phyloP scores from a whole-genome alignment of 2,797 vertebrate species.

The Cirrhinus molitorella region DNA sequence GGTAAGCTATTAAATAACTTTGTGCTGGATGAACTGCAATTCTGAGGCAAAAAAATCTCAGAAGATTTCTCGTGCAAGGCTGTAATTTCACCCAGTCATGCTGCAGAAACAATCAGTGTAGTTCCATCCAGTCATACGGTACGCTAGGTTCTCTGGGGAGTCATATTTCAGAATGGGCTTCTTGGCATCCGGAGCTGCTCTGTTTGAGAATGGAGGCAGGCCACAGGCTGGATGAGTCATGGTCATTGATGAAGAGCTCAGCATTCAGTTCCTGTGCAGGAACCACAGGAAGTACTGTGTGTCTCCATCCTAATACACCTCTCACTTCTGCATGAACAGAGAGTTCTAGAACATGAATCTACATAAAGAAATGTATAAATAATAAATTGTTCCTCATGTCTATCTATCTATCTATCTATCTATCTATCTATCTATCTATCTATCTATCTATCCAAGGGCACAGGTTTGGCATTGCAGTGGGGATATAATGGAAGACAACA shows the following conservation, averaged over 20 bases:
- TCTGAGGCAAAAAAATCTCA: not conserved
- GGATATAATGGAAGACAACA: no score
- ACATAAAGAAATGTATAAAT: not conserved
- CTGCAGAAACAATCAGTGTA: constrained; percentile 31
- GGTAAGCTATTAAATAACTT: not conserved
- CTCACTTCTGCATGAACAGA: constrained; percentile 52
- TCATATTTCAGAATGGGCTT: constrained; percentile 49
- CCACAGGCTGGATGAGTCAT: constrained; percentile 77
- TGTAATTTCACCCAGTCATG: constrained; percentile 8
- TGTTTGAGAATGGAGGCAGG: constrained; percentile 69
- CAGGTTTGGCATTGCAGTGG: no score
- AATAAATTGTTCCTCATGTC: not conserved
- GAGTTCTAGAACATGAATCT: not conserved
- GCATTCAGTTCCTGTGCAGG: constrained; percentile 75
- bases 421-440: no score
- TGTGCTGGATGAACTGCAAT: not conserved
- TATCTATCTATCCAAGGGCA: no score
- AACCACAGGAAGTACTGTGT: constrained; percentile 59
- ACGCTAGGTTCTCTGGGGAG: constrained; percentile 37
- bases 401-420: no score
- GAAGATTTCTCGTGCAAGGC: not conserved
- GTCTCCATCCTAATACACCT: constrained; percentile 53
- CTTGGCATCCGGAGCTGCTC: constrained; percentile 51
- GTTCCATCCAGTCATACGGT: constrained; percentile 14
- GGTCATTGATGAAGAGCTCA: constrained; percentile 80